Base-by-base conservation (phyloP, 1,140 invertebrate genomes). In the Drosophila azteca region DNA sequence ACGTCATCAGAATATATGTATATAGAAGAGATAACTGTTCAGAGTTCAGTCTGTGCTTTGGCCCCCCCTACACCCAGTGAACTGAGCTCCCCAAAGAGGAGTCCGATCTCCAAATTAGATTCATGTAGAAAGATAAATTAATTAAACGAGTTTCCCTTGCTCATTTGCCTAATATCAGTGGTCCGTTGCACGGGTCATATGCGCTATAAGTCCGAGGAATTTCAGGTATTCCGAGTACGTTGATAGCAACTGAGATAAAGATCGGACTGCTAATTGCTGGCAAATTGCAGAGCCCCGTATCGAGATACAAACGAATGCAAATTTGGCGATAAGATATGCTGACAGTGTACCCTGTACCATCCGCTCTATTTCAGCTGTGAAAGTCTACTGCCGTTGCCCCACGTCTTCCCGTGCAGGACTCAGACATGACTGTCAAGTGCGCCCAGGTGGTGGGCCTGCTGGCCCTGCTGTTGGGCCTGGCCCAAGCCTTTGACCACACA, bases 1-100 rank as follows among this genome's bases (percentile, higher is more conserved):
- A 81, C 82, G 83, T 87, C 82, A 87, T 87, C 82, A 81, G 70
- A 87, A 62, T 69, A 69, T 58, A 68, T 11, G 31, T 3, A 35
- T 69, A 50, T 70, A 50, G 64, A 8, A 44, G 53, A 45, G 55
- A 68, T 87, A 78, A 87, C 82, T 82, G 82, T 88, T 88, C 79
- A 78, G 61, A 65, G 83, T 59, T 87, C 66, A 43, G 15, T 13
- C 35, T 39, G 0, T 9, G 31, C 31, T 35, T 35, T 35, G 31
- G 9, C 9, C 31, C 31, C 9, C 1, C 17, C 0, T 1, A 20
- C 31, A 5, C 31, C 31, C 53, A 53, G 20, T 58, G 69, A 87
- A 48, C 13, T 26, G 24, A 17, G 6, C 5, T 22, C 11, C 22
- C 46, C 17, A 13, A 5, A 48, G 17, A 22, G 17, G 11, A 66